Base-by-base conservation (phyloP, 2,113 vertebrate species). In the Phalacrocorax aristotelis region DNA sequence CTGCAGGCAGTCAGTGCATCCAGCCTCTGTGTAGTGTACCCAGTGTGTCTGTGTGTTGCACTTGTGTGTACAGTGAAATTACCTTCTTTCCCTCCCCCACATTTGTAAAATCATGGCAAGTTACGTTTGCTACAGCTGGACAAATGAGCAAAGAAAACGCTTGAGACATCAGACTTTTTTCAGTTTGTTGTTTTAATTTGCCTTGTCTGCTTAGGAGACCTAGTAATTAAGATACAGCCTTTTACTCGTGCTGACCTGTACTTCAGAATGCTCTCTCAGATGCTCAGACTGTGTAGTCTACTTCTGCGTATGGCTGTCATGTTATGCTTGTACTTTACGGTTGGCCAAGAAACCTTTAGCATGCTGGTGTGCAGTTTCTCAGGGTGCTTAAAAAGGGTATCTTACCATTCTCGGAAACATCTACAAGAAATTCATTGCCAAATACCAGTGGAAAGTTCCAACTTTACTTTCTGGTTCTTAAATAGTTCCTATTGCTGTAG, bases 21-120 rank as follows among this genome's bases (percentile, higher is more conserved):
- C 42, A 76, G 42, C 66, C 71, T 25, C 15, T 30, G 25, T 13
- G 42, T 25, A 36, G 22, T 4, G 27, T 17, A 42, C 32, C 30
- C 1, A 0, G 5, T 13, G 5, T 13, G 36, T 6, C 26, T n/a
- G 11, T 36, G 13, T 36, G 34, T 20, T 14, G 14, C 15, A 6
- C 70, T 38, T n/a, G 17, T 27, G 44, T 15, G 9, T 64, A 6
- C 57, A 13, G 34, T 11, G 32, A 40, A 48, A 64, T 29, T 13
- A 11, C 34, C 25, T 38, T 52, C 65, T 26, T 7, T 42, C 17
- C 26, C 21, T 70, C 29, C 1, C 2, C 15, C 5, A 4, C 4
- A 0, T 7, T 4, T 65, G 8, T 34, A 15, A 11, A 82, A 55
- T 16, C 51, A 27, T 58, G 40, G 34, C 46, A 74, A 22, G 27